These are phyloP conservation scores for Lasius fuliginosus DNA, from an alignment of 2,888 invertebrate genomes.

Conservation along the genomic window DNA sequence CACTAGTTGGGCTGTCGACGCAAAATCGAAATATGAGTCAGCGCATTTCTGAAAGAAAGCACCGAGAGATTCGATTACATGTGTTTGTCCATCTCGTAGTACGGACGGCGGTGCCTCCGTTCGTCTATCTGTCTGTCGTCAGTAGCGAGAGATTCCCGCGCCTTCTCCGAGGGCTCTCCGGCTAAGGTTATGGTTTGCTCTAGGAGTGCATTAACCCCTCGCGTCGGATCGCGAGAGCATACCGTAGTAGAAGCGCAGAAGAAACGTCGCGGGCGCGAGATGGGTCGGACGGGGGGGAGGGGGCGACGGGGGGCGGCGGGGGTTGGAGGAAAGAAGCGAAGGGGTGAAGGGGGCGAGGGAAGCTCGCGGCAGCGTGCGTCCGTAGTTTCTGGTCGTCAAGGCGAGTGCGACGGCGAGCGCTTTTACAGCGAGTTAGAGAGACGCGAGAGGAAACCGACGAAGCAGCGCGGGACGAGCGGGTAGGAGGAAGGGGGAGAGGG, in stretches of 20 bases:
- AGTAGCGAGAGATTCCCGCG: constrained; percentile 71
- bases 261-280: constrained; percentile 64
- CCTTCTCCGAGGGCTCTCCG: constrained; percentile 63
- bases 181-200: constrained; percentile 84
- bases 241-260: constrained; percentile 74
- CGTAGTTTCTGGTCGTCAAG: constrained; percentile 62
- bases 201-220: constrained; percentile 85
- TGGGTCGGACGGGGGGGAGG: constrained; percentile 40
- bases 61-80: constrained; percentile 14
- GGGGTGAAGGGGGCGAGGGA: constrained; percentile 40
- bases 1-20: not conserved
- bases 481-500: constrained; percentile 43
- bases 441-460: constrained; percentile 35
- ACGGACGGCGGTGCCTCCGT: constrained; percentile 1
- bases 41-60: not conserved
- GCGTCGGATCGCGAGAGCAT: constrained; percentile 78
- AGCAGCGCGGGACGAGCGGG: not conserved
- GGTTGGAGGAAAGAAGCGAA: constrained; percentile 19
- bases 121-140: constrained; percentile 23
- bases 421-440: constrained; percentile 69
- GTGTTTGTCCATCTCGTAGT: constrained; percentile 23
- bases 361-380: constrained; percentile 15
- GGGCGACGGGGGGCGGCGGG: constrained; percentile 8
- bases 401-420: constrained; percentile 65
- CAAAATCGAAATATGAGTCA: not conserved